Percentiles rank a stretch among this genome's conserved stretches.
phyloP scores from a whole-genome alignment of 1,140 invertebrate species.

The Ooceraea biroi region DNA sequence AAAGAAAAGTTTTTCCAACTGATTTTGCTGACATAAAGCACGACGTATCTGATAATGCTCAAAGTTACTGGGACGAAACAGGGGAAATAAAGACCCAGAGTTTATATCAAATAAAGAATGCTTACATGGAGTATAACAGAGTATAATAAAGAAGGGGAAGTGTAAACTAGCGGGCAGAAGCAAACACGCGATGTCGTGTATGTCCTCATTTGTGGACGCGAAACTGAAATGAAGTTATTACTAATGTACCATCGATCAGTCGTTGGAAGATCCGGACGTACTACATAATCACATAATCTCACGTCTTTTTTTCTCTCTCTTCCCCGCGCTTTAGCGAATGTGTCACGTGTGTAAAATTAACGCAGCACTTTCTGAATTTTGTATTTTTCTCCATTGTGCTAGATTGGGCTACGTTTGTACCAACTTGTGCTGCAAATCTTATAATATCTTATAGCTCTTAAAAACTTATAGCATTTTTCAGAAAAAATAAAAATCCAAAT shows the following conservation, averaged over 20 bases:
- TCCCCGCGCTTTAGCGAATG: constrained; percentile 40
- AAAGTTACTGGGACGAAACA: constrained; percentile 23
- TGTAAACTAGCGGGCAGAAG: neutral
- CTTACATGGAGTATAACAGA: constrained; percentile 4
- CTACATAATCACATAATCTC: constrained; percentile 47
- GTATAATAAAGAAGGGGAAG: constrained; percentile 7
- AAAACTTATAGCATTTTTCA: too few relatives aligned
- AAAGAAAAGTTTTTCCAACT: neutral
- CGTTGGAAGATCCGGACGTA: constrained; percentile 31
- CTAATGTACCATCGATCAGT: constrained; percentile 62
- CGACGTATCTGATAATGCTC: constrained; percentile 38
- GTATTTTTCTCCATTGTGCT: too few relatives aligned
- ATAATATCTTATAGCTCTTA: too few relatives aligned
- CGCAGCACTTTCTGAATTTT: too few relatives aligned
- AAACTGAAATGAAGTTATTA: constrained; percentile 59
- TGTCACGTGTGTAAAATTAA: too few relatives aligned
- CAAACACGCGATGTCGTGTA: constrained; percentile 57
- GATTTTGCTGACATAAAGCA: neutral
- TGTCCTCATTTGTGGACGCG: constrained; percentile 38
- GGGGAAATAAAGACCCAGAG: neutral
- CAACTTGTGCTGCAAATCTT: too few relatives aligned
- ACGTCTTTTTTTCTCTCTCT: neutral
- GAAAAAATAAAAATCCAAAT: too few relatives aligned
- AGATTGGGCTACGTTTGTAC: too few relatives aligned
- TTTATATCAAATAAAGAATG: constrained; percentile 54